Percentiles rank a stretch among this genome's conserved stretches.
phyloP scores from a whole-genome alignment of 2,797 vertebrate genomes.

The Moxostoma hubbsi region DNA sequence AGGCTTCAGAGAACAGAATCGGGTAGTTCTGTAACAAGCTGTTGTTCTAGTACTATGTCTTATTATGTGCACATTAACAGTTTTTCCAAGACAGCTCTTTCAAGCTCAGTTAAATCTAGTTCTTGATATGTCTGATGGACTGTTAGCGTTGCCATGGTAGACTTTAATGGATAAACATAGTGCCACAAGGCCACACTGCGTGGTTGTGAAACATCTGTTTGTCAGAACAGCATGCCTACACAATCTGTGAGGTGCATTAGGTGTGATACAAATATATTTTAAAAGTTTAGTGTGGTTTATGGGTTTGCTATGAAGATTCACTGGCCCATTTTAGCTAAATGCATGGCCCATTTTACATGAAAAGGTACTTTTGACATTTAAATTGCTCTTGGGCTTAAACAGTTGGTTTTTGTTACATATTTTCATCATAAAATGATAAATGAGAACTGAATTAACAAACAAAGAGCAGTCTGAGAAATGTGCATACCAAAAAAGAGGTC shows the following conservation, averaged over 20 bases:
- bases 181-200: constrained; percentile 42
- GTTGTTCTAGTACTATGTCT: constrained; percentile 12
- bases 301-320: no score
- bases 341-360: no score
- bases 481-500: no score
- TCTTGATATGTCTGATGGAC: constrained; percentile 33
- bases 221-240: constrained; percentile 5
- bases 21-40: neutral
- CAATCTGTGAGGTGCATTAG: constrained; percentile 3
- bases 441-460: no score
- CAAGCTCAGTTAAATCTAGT: constrained; percentile 8
- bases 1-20: constrained; percentile 7
- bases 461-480: no score
- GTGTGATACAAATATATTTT: neutral
- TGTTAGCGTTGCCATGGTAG: constrained; percentile 71
- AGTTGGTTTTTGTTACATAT: no score
- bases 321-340: no score
- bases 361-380: no score
- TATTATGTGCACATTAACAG: constrained; percentile 22
- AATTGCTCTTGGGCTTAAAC: no score
- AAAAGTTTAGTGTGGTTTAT: neutral
- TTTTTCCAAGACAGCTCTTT: constrained; percentile 24
- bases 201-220: constrained; percentile 44
- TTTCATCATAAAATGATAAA: no score
- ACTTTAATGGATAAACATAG: constrained; percentile 31